Percentiles rank a stretch among this genome's conserved stretches.
Evolutionary conservation across 2,113 vertebrate genomes (phyloP).

Genomic region (Amblyopsis rosae): DNA sequence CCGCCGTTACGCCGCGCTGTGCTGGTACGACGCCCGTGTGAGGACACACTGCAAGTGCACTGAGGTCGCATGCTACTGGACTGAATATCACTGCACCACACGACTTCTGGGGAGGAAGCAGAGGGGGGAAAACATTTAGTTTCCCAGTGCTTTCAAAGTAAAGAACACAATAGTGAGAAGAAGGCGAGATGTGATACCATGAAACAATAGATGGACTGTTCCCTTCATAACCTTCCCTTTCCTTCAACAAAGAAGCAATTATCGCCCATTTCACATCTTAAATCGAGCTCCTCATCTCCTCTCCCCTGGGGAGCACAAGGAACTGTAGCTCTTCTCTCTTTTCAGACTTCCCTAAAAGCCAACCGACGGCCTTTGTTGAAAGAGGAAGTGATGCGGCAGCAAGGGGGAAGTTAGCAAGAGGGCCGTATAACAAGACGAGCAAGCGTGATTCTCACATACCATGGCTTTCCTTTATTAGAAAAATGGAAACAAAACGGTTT

Average conservation of each 20-base stretch:
- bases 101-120: not conserved
- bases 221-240: conserved; percentile 56
- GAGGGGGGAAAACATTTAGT: not conserved
- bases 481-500: not conserved
- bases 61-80: not conserved
- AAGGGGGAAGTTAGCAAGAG: conserved; percentile 45
- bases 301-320: conserved; percentile 63
- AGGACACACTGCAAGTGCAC: too few species aligned
- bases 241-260: conserved; percentile 48
- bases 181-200: not conserved
- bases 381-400: conserved; percentile 55
- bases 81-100: not conserved
- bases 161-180: conserved; percentile 17
- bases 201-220: conserved; percentile 29
- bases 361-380: conserved; percentile 54
- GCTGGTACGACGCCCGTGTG: not conserved
- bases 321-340: conserved; percentile 72
- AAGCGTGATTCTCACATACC: conserved; percentile 8
- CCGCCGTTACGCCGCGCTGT: conserved; percentile 16
- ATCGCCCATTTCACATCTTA: conserved; percentile 63
- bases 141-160: not conserved
- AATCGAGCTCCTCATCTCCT: conserved; percentile 43
- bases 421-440: conserved; percentile 14
- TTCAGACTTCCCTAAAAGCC: conserved; percentile 64
- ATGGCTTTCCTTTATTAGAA: not conserved